These are phyloP conservation scores for Pedicia rivosa DNA, from an alignment of 2,888 invertebrate species.

Conservation along the genomic window DNA sequence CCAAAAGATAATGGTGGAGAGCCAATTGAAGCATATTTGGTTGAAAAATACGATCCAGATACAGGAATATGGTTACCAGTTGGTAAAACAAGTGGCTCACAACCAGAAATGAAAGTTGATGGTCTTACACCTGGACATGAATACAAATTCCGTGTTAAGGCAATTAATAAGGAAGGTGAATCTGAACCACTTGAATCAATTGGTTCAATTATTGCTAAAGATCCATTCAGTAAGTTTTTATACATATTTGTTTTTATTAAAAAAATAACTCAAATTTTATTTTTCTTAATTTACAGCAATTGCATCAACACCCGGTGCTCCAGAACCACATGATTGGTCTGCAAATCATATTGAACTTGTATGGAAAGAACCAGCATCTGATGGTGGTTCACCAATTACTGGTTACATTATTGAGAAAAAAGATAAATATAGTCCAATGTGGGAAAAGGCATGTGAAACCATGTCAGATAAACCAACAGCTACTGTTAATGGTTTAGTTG, in stretches of 20 bases:
- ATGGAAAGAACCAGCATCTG: slow-evolving; percentile 77
- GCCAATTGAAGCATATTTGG: slow-evolving; percentile 80
- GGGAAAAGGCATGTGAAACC: slow-evolving; percentile 84
- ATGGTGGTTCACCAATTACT: slow-evolving; percentile 89
- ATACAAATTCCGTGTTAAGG: slow-evolving; percentile 88
- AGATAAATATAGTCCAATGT: slow-evolving; percentile 79
- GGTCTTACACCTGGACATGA: slow-evolving; percentile 85
- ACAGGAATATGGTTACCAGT: slow-evolving; percentile 84
- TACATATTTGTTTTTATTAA: slow-evolving; percentile 1
- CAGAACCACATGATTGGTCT: slow-evolving; percentile 83
- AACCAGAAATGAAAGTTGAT: slow-evolving; percentile 75
- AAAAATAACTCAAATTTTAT: slow-evolving; percentile 1
- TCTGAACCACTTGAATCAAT: slow-evolving; percentile 92
- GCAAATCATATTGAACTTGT: slow-evolving; percentile 80
- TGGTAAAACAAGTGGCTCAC: slow-evolving; percentile 58
- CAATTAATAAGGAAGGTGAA: slow-evolving; percentile 88
- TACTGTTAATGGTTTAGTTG: slow-evolving; percentile 76
- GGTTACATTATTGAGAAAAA: slow-evolving; percentile 89
- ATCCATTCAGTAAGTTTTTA: slow-evolving; percentile 71
- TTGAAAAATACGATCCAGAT: slow-evolving; percentile 83
- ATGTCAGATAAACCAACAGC: slow-evolving; percentile 57
- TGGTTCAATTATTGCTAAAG: slow-evolving; percentile 80
- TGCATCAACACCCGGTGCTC: slow-evolving; percentile 78
- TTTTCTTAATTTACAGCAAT: slow-evolving; percentile 39
- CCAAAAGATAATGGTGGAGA: slow-evolving; percentile 94